Base-by-base conservation (phyloP, 2,797 vertebrate species). In the Gastrophryne carolinensis region DNA sequence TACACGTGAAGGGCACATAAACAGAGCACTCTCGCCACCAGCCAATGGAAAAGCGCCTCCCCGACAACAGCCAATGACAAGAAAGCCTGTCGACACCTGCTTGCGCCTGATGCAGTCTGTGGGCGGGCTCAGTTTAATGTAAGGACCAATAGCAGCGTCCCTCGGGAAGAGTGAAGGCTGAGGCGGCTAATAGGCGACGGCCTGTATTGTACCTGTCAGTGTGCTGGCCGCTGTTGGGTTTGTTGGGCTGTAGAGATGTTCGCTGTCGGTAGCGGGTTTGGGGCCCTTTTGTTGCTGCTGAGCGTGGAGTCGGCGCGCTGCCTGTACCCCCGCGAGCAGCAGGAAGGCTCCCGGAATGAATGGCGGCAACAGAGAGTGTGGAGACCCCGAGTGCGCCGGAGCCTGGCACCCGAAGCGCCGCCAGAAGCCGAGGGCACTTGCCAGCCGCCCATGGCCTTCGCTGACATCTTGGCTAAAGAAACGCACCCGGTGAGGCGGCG, bases 401-500 rank as follows among this genome's bases (percentile, higher is more conserved):
- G 71, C 53, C 3, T 23, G 3, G 44, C 13, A 30, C 41, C 5
- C n/a, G 10, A 4, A 10, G 26, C 35, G 68, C 41, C 50, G 10
- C 8, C 73, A 21, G 81, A 84, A 11, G 30, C 29, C 35, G 80
- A 57, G 5, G 89, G 87, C 68, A 87, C 84, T 76, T 96, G 95
- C 82, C 76, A 83, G 37, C 82, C 81, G 12, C 81, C 88, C 11
- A 80, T 81, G 37, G 92, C 87, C 78, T 89, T 84, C 47, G 84
- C 85, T 5, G 74, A 79, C 81, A 89, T 87, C 86, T 93, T 98
- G 78, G 61, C 56, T 9, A 90, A 82, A 84, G 95, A 95, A 89
- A 96, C 95, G 47, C 92, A 96, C 89, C 80, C 62, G 85, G 95
- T 98, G 89, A 94, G 95, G n/a, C n/a, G n/a, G n/a, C n/a, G 85